phyloP scores from a whole-genome alignment of 1,140 invertebrate genomes.

The Aethina tumida region DNA sequence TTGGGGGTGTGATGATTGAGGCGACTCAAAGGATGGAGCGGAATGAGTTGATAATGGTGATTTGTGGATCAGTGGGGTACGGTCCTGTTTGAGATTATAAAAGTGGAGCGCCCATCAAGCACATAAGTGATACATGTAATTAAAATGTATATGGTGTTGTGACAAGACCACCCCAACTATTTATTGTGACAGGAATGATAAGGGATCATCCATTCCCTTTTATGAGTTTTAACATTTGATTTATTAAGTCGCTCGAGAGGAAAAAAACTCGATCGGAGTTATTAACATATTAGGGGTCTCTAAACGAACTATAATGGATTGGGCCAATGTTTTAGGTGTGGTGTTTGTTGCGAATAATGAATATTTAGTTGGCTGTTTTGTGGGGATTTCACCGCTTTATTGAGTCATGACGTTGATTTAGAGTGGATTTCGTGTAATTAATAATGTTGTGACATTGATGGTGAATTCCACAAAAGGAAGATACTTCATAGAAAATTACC shows the following conservation, averaged over 20 bases:
- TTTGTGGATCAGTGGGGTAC: conserved; percentile 6
- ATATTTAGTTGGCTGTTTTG: too few relatives aligned
- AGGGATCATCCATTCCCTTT: conserved; percentile 12
- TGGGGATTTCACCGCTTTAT: too few relatives aligned
- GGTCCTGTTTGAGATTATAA: conserved; percentile 1
- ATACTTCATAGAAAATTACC: too few relatives aligned
- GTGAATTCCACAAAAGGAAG: too few relatives aligned
- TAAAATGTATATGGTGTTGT: conserved; percentile 33
- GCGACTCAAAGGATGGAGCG: neutral
- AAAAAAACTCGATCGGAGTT: conserved; percentile 9
- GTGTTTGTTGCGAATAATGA: too few relatives aligned
- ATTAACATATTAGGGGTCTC: too few relatives aligned
- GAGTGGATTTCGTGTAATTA: too few relatives aligned
- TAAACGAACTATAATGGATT: too few relatives aligned
- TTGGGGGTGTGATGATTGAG: neutral
- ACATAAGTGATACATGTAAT: conserved; percentile 29
- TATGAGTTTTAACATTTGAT: conserved; percentile 13
- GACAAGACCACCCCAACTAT: conserved; percentile 21
- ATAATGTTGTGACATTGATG: too few relatives aligned
- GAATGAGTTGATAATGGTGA: neutral
- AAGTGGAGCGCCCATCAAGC: conserved; percentile 12
- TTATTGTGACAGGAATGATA: conserved; percentile 16
- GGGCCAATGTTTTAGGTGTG: too few relatives aligned
- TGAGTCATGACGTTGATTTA: too few relatives aligned
- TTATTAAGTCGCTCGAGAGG: conserved; percentile 20